phyloP scores from a whole-genome alignment of 2,797 vertebrate genomes.

The Pantherophis alleghaniensis region DNA sequence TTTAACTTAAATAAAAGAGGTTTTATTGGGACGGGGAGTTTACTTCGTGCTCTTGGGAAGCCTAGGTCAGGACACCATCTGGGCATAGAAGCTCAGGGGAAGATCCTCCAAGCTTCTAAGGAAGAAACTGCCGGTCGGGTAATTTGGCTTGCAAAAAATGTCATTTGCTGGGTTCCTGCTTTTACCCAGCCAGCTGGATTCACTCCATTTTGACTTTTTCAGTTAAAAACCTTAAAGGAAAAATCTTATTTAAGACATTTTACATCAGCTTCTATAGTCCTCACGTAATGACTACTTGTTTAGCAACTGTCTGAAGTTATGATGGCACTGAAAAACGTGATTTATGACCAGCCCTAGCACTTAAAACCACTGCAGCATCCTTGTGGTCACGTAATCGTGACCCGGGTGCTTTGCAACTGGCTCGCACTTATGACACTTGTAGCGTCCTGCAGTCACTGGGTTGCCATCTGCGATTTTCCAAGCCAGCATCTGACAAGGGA shows the following conservation, averaged over 20 bases:
- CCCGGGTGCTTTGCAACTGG: background rate
- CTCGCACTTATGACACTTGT: background rate
- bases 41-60: no score
- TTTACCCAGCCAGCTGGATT: background rate
- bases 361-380: background rate
- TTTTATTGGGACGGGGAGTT: no score
- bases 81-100: background rate
- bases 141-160: background rate
- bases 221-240: background rate
- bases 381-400: rapidly evolving
- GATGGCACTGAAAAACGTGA: background rate
- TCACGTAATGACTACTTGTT: background rate
- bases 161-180: background rate
- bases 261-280: background rate
- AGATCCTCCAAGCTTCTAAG: no score
- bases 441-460: background rate
- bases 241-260: background rate
- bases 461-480: background rate
- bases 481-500: background rate
- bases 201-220: background rate
- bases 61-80: background rate
- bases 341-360: background rate
- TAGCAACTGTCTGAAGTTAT: background rate
- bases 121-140: background rate
- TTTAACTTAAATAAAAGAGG: no score